phyloP scores from a whole-genome alignment of 2,113 vertebrate genomes.

The Perca fluviatilis region DNA sequence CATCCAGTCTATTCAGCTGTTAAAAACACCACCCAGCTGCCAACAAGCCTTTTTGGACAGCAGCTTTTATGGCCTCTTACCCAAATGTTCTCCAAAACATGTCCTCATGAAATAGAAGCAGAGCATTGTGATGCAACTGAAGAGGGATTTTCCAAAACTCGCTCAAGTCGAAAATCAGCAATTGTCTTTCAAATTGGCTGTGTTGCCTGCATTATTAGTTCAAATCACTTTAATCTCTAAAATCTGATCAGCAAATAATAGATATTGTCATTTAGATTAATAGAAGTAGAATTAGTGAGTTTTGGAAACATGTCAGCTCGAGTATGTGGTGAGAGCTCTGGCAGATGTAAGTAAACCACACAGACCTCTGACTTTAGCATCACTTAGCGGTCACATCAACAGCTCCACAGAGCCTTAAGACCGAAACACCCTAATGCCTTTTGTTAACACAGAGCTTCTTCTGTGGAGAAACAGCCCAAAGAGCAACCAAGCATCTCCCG shows the following conservation, averaged over 20 bases:
- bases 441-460: slow-evolving; percentile 22
- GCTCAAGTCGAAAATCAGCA: neutral
- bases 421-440: slow-evolving; percentile 12
- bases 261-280: neutral
- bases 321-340: slow-evolving; percentile 11
- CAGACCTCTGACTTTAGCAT: slow-evolving; percentile 35
- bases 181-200: neutral
- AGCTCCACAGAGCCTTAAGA: neutral
- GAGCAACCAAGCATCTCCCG: slow-evolving; percentile 12
- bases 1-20: slow-evolving; percentile 61
- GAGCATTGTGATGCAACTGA: slow-evolving; percentile 47
- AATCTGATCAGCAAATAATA: neutral
- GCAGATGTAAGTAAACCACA: slow-evolving; percentile 28
- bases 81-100: slow-evolving; percentile 61
- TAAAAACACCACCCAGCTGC: slow-evolving; percentile 67
- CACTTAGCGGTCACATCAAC: slow-evolving; percentile 38
- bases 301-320: slow-evolving; percentile 5
- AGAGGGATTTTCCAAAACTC: slow-evolving; percentile 62
- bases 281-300: slow-evolving; percentile 2
- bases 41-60: slow-evolving; percentile 64
- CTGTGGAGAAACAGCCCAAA: slow-evolving; percentile 26
- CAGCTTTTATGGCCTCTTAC: slow-evolving; percentile 39
- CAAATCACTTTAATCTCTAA: neutral
- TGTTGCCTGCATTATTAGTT: neutral
- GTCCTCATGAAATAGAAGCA: slow-evolving; percentile 60